Base-by-base conservation (phyloP, 2,113 vertebrate species). In the Sula dactylatra region DNA sequence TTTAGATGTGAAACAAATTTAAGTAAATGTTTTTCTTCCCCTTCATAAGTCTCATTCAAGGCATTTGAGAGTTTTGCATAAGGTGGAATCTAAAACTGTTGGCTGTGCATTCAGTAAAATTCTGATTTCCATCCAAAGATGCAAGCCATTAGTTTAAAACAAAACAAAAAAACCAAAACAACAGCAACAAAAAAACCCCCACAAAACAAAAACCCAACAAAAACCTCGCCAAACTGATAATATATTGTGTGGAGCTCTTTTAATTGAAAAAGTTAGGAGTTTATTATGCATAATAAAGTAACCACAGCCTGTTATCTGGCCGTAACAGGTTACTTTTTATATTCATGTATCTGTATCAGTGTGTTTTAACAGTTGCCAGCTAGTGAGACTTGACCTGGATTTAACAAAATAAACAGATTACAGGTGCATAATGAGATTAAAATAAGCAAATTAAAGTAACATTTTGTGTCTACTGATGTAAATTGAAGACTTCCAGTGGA, bases 361-460 rank as follows among this genome's bases (percentile, higher is more conserved):
- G 36, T 91, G 88, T 70, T 88, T 66, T 87, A 90, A 83, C 58
- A 86, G 50, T 73, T 93, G 72, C 79, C 86, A 76, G 21, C 47
- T 55, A 45, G 69, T 64, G 64, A 92, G 88, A 90, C 69, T 86
- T 90, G 72, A 62, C 76, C 52, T 78, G 84, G 44, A 56, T 91
- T 93, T 92, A 79, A 73, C 42, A 92, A 67, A 90, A 70, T 64
- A 82, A 95, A 91, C 40, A 93, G 71, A 70, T 89, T 66, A 83
- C 50, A 71, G 69, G 44, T 82, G 52, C 47, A 25, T 81, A 62
- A 64, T 4, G 22, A 71, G 74, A 73, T 90, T 80, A 47, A 90
- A 88, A 90, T 52, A 66, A 49, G 29, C 71, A 76, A 74, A 8
- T 86, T 73, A 40, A 91, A 82, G 49, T 69, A 90, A 58, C 13